Evolutionary conservation across 2,888 invertebrate species (phyloP).

Genomic region (Rhimphoctona megacephalus): DNA sequence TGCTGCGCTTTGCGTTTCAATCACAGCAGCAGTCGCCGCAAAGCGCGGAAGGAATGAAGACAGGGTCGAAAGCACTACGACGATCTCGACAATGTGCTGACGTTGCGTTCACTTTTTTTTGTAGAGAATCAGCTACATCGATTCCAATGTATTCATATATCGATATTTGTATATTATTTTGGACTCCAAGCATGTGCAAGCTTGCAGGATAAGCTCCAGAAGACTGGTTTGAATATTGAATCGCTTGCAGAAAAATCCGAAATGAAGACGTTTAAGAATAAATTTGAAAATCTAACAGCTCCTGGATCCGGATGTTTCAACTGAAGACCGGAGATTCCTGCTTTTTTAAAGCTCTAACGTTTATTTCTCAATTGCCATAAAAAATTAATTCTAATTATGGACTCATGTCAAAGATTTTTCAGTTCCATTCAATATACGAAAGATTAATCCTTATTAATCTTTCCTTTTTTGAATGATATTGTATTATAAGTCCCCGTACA

Average conservation of each 20-base stretch:
- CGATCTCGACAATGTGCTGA: slow-evolving; percentile 76
- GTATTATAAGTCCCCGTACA: not conserved
- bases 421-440: not conserved
- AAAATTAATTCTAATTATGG: not conserved
- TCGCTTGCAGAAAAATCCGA: not conserved
- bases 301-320: not conserved
- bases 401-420: not conserved
- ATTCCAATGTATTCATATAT: not conserved
- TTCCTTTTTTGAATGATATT: not conserved
- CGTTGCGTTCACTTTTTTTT: slow-evolving; percentile 62
- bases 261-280: not conserved
- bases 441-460: not conserved
- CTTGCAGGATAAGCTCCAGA: slow-evolving; percentile 1
- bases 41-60: slow-evolving; percentile 34
- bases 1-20: slow-evolving; percentile 23
- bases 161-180: not conserved
- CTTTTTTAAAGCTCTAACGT: not conserved
- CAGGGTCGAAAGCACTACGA: slow-evolving; percentile 41
- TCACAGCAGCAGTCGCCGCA: slow-evolving; percentile 20
- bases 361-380: not conserved
- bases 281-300: not conserved
- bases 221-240: not conserved
- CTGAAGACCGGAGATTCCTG: not conserved
- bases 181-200: not conserved
- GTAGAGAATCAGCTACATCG: slow-evolving; percentile 32